Evolutionary conservation across 2,888 invertebrate genomes (phyloP).

Genomic region (Leptinotarsa haldemani): DNA sequence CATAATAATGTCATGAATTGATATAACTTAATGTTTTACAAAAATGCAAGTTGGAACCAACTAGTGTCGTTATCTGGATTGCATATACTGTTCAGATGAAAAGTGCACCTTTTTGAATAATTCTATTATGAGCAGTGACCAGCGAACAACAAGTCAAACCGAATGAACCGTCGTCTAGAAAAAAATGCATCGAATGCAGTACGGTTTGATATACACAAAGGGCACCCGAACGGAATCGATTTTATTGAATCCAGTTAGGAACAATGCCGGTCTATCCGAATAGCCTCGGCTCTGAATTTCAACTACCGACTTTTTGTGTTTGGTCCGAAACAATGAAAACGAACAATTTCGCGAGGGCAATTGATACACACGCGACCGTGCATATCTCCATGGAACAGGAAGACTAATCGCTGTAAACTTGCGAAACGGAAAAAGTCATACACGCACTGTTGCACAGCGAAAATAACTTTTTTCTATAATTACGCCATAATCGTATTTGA

Average conservation of each 20-base stretch:
- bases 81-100: too few species aligned
- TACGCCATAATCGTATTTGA: too few species aligned
- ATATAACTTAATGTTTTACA: too few species aligned
- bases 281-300: conserved; percentile 29
- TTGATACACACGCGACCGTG: conserved; percentile 27
- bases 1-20: too few species aligned
- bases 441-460: not conserved
- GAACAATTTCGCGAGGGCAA: conserved; percentile 27
- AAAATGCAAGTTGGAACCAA: too few species aligned
- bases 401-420: conserved; percentile 34
- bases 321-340: conserved; percentile 32
- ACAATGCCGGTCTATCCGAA: conserved; percentile 31
- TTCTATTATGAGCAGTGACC: not conserved
- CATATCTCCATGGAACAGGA: conserved; percentile 38
- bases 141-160: not conserved
- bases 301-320: conserved; percentile 34
- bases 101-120: too few species aligned
- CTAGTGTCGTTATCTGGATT: too few species aligned
- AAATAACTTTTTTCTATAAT: not conserved
- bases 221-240: conserved; percentile 30
- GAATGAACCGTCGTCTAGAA: not conserved
- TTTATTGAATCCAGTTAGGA: conserved; percentile 30
- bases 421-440: conserved; percentile 11
- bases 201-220: conserved; percentile 10
- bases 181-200: not conserved